These are phyloP conservation scores for Sussaba pulchella DNA, from an alignment of 2,888 invertebrate species.

Conservation along the genomic window DNA sequence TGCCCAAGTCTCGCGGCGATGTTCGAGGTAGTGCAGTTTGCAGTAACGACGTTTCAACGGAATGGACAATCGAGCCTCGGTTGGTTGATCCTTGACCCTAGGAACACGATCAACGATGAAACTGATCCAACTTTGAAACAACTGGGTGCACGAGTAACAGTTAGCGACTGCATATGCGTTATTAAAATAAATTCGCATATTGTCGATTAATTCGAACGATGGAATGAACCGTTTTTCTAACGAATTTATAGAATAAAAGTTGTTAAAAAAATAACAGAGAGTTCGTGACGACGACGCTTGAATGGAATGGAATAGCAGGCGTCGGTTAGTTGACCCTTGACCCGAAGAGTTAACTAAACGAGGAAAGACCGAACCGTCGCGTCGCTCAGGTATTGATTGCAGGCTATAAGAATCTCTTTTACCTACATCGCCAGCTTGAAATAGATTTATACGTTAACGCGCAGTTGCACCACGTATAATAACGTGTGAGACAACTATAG, in stretches of 20 bases:
- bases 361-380: not conserved
- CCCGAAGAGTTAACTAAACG: not conserved
- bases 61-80: conserved; percentile 2
- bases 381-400: conserved; percentile 22
- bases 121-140: not conserved
- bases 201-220: no score
- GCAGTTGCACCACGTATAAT: conserved; percentile 16
- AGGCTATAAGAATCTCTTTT: conserved; percentile 5
- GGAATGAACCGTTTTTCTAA: no score
- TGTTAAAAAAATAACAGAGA: not conserved
- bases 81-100: conserved; percentile 21
- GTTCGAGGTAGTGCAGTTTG: conserved; percentile 3
- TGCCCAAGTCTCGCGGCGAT: conserved; percentile 31
- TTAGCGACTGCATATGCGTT: not conserved
- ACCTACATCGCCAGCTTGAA: conserved; percentile 3
- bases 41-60: conserved; percentile 11
- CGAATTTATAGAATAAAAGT: not conserved
- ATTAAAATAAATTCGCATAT: no score
- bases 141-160: not conserved
- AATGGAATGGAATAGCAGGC: not conserved
- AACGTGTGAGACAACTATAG: conserved; percentile 26
- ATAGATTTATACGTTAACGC: conserved; percentile 29
- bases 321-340: conserved; percentile 26
- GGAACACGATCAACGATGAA: not conserved
- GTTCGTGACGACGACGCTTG: conserved; percentile 7